phyloP scores from a whole-genome alignment of 2,888 invertebrate species.

The Flabesymbios commensalis region DNA sequence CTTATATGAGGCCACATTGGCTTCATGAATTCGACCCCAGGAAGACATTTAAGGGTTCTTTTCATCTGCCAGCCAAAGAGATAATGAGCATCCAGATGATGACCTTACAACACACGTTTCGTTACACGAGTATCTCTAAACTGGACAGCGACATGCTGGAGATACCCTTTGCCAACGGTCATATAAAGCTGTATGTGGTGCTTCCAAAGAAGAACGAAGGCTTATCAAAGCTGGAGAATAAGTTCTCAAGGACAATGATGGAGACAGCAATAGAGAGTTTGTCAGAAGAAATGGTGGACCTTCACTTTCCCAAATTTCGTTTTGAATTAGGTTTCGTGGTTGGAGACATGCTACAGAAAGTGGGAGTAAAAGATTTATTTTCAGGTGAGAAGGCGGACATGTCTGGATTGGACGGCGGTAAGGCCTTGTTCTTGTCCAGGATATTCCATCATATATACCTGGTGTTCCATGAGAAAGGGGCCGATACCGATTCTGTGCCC shows the following conservation, averaged over 20 bases:
- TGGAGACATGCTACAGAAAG: conserved; percentile 30
- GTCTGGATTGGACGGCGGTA: conserved; percentile 27
- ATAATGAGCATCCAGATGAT: conserved; percentile 35
- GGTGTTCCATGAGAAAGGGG: conserved; percentile 32
- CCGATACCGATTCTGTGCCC: conserved; percentile 5
- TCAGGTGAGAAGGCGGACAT: conserved; percentile 29
- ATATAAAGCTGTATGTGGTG: conserved; percentile 30
- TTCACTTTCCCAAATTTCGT: conserved; percentile 36
- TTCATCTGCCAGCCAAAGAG: conserved; percentile 31
- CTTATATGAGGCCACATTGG: conserved; percentile 33
- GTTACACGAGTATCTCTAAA: conserved; percentile 21
- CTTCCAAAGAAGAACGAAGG: conserved; percentile 36
- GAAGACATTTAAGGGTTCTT: conserved; percentile 28
- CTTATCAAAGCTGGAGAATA: conserved; percentile 31
- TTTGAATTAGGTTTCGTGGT: conserved; percentile 31
- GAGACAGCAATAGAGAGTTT: conserved; percentile 26
- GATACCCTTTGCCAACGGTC: conserved; percentile 31
- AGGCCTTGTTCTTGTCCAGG: conserved; percentile 29
- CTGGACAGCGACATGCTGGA: conserved; percentile 35
- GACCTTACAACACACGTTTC: conserved; percentile 30
- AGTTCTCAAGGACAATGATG: conserved; percentile 29
- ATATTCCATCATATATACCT: conserved; percentile 35
- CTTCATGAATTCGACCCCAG: conserved; percentile 33
- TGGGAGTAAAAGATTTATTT: conserved; percentile 35
- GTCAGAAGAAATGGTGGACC: conserved; percentile 32